These are phyloP conservation scores for Blera fallax DNA, from an alignment of 2,888 invertebrate genomes.

Conservation along the genomic window DNA sequence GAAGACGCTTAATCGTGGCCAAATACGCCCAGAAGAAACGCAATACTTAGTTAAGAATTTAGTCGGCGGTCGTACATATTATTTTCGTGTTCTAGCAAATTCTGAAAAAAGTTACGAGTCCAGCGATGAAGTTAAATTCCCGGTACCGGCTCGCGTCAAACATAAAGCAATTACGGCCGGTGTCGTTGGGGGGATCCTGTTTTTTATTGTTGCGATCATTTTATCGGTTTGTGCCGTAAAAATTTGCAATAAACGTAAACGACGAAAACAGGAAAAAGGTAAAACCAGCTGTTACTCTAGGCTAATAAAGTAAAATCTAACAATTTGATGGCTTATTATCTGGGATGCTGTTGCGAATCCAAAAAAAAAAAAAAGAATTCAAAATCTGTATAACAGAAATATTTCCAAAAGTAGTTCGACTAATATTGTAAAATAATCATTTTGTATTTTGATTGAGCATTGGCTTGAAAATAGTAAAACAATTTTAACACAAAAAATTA, in stretches of 20 bases:
- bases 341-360: slow-evolving; percentile 75
- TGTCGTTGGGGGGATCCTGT: slow-evolving; percentile 97
- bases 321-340: slow-evolving; percentile 74
- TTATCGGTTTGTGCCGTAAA: slow-evolving; percentile 98
- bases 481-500: slow-evolving; percentile 26
- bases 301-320: slow-evolving; percentile 65
- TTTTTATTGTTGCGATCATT: slow-evolving; percentile 98
- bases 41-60: slow-evolving; percentile 96
- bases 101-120: slow-evolving; percentile 93
- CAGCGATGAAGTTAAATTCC: slow-evolving; percentile 93
- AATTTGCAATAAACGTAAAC: slow-evolving; percentile 98
- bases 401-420: slow-evolving; percentile 26
- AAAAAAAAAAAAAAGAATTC: slow-evolving; percentile 16
- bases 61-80: slow-evolving; percentile 94
- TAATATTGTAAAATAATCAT: not conserved
- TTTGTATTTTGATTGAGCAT: slow-evolving; percentile 18
- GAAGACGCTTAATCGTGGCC: slow-evolving; percentile 93
- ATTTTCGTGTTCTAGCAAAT: slow-evolving; percentile 95
- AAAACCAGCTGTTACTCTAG: slow-evolving; percentile 81
- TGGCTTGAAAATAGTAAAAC: slow-evolving; percentile 9
- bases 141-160: slow-evolving; percentile 94
- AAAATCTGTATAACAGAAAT: not conserved
- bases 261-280: slow-evolving; percentile 99
- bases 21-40: slow-evolving; percentile 94
- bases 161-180: slow-evolving; percentile 98